Percentiles rank a stretch among this genome's conserved stretches.
These are phyloP conservation scores for Agriopis aurantiaria DNA, from an alignment of 2,888 invertebrate genomes.

Conservation along the genomic window DNA sequence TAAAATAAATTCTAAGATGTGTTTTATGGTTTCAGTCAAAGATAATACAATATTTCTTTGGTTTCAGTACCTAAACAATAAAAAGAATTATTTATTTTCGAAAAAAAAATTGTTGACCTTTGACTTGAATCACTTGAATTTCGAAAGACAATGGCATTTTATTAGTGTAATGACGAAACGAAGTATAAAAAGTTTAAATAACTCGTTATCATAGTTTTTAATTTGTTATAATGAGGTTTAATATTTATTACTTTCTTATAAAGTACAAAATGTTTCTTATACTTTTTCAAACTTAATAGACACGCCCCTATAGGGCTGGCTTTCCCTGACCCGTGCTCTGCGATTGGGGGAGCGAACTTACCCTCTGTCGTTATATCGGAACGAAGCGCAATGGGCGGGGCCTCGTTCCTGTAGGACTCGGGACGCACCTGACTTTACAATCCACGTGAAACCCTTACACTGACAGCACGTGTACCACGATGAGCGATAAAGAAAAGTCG, in stretches of 20 bases:
- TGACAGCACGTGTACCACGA: conserved; percentile 58
- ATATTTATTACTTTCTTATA: not conserved
- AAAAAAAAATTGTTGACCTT: not conserved
- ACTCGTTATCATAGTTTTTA: too few species aligned
- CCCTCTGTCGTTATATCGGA: conserved; percentile 61
- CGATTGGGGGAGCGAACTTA: conserved; percentile 63
- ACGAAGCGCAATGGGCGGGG: conserved; percentile 62
- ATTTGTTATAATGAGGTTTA: not conserved
- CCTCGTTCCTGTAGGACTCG: conserved; percentile 50
- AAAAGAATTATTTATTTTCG: not conserved
- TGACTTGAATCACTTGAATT: not conserved
- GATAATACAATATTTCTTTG: too few species aligned
- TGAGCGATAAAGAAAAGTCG: conserved; percentile 41
- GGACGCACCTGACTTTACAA: conserved; percentile 75
- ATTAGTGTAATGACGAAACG: not conserved
- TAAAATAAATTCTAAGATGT: too few species aligned
- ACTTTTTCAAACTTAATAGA: conserved; percentile 8
- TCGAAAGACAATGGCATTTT: not conserved
- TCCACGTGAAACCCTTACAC: conserved; percentile 65
- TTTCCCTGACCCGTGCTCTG: conserved; percentile 41
- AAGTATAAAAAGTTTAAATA: too few species aligned
- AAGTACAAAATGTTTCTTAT: not conserved
- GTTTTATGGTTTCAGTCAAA: too few species aligned
- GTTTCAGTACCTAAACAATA: too few species aligned
- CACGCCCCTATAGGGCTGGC: conserved; percentile 63